Conservation (phyloP, 2,888 invertebrate species). For the Gisinianus flammeolus region DNA sequence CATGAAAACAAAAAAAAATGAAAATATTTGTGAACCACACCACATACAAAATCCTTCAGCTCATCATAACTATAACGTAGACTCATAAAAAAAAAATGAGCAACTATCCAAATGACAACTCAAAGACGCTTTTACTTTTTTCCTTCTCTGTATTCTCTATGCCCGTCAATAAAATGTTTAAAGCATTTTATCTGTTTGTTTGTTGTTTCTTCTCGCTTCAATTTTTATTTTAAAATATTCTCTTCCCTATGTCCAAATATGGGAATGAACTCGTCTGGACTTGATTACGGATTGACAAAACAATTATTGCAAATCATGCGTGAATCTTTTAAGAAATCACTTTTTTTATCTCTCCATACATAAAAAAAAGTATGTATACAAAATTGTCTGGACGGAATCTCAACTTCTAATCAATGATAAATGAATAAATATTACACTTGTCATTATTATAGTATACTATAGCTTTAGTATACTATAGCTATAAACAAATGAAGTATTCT, state of each 20-base stretch:
- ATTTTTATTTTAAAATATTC: no score
- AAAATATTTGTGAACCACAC: no score
- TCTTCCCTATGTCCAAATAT: constrained; percentile 37
- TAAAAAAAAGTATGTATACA: no score
- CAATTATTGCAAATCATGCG: not conserved
- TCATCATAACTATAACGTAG: not conserved
- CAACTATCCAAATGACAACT: no score
- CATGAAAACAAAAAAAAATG: not conserved
- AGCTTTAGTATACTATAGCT: no score
- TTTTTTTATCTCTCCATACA: no score
- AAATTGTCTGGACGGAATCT: not conserved
- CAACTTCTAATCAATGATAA: not conserved
- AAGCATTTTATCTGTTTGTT: constrained; percentile 10
- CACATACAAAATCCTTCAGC: no score
- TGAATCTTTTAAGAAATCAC: not conserved
- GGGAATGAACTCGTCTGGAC: not conserved
- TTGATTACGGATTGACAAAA: not conserved
- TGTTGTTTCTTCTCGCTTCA: no score
- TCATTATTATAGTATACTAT: not conserved
- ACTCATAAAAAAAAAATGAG: no score
- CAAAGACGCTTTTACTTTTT: not conserved
- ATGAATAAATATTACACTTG: not conserved
- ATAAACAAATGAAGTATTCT: not conserved
- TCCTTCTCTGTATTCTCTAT: not conserved
- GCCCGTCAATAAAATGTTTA: not conserved